Evolutionary conservation across 2,113 vertebrate genomes (phyloP).

Genomic region (Amblyopsis rosae): DNA sequence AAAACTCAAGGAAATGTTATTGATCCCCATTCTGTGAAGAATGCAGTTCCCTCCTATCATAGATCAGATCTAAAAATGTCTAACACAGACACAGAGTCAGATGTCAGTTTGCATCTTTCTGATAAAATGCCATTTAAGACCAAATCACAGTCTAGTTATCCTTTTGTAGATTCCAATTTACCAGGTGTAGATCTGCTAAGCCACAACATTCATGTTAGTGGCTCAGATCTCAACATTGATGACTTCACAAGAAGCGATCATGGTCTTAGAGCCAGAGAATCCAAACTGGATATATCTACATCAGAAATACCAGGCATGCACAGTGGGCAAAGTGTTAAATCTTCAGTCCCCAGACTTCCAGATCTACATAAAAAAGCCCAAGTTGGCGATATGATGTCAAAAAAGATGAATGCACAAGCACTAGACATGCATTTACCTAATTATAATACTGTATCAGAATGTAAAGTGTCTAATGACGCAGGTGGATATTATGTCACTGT

Average conservation of each 20-base stretch:
- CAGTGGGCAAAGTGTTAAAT: conserved; percentile 11
- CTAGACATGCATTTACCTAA: not conserved
- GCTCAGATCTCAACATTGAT: conserved; percentile 66
- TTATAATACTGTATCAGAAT: conserved; percentile 10
- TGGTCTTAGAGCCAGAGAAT: conserved; percentile 51
- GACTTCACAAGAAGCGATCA: conserved; percentile 61
- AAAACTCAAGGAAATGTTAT: conserved; percentile 43
- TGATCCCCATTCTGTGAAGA: conserved; percentile 36
- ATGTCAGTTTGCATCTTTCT: conserved; percentile 4
- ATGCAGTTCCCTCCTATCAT: conserved; percentile 29
- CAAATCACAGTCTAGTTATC: conserved; percentile 41
- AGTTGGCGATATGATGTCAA: conserved; percentile 1
- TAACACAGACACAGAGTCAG: conserved; percentile 46
- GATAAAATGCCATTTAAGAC: conserved; percentile 8
- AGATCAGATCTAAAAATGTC: conserved; percentile 48
- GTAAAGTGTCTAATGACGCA: not conserved
- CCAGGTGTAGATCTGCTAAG: not conserved
- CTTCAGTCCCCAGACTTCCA: conserved; percentile 8
- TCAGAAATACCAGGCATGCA: not conserved
- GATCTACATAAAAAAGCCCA: not conserved
- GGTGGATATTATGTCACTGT: conserved; percentile 56
- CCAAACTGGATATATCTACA: conserved; percentile 17
- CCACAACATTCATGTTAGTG: conserved; percentile 32
- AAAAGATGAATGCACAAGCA: not conserved
- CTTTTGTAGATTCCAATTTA: conserved; percentile 16